Percentiles rank a stretch among this genome's conserved stretches.
Evolutionary conservation across 1,140 invertebrate species (phyloP).

Genomic region (Lucilia cuprina): DNA sequence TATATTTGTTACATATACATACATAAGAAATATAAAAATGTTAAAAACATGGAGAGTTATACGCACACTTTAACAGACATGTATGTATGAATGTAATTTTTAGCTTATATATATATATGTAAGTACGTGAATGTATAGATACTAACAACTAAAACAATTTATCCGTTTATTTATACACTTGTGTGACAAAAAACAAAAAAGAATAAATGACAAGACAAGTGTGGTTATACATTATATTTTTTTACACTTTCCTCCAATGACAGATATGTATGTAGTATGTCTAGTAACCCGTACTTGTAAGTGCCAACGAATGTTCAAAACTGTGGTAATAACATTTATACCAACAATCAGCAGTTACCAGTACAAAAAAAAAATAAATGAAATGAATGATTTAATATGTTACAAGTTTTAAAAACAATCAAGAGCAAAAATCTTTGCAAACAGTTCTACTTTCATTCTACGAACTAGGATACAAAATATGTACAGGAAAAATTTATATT

Average conservation of each 20-base stretch:
- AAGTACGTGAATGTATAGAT: no score
- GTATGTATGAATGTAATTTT: no score
- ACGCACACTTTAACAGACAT: no score
- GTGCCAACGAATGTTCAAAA: neutral
- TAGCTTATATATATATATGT: no score
- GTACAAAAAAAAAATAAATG: neutral
- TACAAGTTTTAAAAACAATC: neutral
- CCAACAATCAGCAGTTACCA: neutral
- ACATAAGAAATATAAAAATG: no score
- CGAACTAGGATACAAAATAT: no score
- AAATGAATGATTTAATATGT: neutral
- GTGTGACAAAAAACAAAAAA: neutral
- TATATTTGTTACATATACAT: no score
- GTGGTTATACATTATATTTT: neutral
- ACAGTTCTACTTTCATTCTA: neutral
- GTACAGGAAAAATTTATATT: no score
- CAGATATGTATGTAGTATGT: no score
- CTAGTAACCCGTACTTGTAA: neutral
- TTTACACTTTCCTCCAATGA: no score
- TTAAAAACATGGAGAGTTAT: no score
- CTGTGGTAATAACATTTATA: neutral
- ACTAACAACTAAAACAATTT: neutral
- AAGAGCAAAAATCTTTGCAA: neutral
- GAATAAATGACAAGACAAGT: neutral
- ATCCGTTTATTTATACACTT: neutral